phyloP scores from a whole-genome alignment of 1,140 invertebrate species.

The Drosophila mauritiana region DNA sequence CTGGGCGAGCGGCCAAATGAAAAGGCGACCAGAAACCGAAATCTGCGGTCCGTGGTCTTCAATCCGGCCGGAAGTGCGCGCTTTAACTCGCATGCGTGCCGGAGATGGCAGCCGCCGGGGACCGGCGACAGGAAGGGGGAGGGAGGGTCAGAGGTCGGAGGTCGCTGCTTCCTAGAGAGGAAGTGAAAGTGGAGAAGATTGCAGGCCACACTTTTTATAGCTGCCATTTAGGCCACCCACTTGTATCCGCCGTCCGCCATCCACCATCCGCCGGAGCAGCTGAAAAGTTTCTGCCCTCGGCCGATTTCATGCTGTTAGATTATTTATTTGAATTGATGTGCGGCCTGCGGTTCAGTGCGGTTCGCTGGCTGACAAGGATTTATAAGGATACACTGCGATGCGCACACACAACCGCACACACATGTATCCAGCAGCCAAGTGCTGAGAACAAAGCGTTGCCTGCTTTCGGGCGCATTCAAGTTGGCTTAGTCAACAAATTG shows the following conservation, averaged over 20 bases:
- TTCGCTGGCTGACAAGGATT: constrained; percentile 48
- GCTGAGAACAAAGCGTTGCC: constrained; percentile 23
- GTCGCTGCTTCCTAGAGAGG: background rate
- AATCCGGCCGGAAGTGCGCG: constrained; percentile 64
- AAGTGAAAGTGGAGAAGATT: constrained; percentile 34
- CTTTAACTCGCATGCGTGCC: constrained; percentile 66
- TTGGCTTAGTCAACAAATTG: constrained; percentile 47
- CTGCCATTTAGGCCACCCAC: constrained; percentile 58
- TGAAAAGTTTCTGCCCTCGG: constrained; percentile 68
- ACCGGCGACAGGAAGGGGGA: background rate
- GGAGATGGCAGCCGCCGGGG: constrained; percentile 21
- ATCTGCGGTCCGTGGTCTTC: constrained; percentile 49
- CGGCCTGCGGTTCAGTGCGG: constrained; percentile 51
- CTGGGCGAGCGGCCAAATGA: background rate
- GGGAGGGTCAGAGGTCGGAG: background rate
- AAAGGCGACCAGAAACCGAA: constrained; percentile 55
- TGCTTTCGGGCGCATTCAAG: constrained; percentile 36
- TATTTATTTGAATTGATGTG: constrained; percentile 82
- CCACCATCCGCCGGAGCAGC: constrained; percentile 30
- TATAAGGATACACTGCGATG: constrained; percentile 12
- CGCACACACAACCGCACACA: constrained; percentile 4
- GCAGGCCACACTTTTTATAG: constrained; percentile 74
- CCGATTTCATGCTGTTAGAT: constrained; percentile 79
- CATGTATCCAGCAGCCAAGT: background rate
- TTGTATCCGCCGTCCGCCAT: background rate